These are phyloP conservation scores for Marmota flaviventris DNA, from an alignment of 2,113 vertebrate species.

Conservation along the genomic window DNA sequence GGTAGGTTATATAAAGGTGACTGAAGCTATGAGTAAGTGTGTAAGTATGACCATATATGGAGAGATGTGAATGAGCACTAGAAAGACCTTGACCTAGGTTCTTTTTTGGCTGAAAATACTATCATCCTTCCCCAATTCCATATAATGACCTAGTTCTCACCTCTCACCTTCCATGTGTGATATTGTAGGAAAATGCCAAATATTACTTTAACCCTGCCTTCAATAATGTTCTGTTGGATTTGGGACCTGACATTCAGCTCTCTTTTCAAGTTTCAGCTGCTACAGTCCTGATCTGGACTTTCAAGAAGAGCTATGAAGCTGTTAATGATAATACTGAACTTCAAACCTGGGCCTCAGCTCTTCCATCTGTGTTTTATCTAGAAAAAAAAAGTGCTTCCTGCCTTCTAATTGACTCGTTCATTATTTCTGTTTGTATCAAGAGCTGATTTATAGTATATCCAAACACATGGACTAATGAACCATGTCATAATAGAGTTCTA, in stretches of 20 bases:
- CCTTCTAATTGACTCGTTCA: constrained; percentile 34
- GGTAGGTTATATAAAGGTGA: background rate
- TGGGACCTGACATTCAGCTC: background rate
- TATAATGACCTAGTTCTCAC: background rate
- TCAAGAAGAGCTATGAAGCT: background rate
- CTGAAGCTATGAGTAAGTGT: background rate
- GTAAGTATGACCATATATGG: fast-evolving
- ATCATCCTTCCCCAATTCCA: background rate
- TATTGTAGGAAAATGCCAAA: background rate
- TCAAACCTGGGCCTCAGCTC: constrained; percentile 19
- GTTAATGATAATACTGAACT: constrained; percentile 10
- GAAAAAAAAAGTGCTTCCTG: background rate
- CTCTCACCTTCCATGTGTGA: background rate
- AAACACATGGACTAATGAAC: constrained; percentile 42
- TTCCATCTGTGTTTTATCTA: background rate
- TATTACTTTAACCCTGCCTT: background rate
- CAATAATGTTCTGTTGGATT: background rate
- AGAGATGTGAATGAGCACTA: background rate
- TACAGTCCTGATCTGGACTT: background rate
- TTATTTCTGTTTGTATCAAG: constrained; percentile 53
- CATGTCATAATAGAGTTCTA: constrained; percentile 41
- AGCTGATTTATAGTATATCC: constrained; percentile 59
- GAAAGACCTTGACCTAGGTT: background rate
- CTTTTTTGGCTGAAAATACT: background rate
- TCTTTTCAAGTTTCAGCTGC: background rate